A percentile compares a stretch with the other conserved stretches of the same genome.
phyloP scores from a whole-genome alignment of 2,113 vertebrate genomes.

The Sclerurus mexicanus region DNA sequence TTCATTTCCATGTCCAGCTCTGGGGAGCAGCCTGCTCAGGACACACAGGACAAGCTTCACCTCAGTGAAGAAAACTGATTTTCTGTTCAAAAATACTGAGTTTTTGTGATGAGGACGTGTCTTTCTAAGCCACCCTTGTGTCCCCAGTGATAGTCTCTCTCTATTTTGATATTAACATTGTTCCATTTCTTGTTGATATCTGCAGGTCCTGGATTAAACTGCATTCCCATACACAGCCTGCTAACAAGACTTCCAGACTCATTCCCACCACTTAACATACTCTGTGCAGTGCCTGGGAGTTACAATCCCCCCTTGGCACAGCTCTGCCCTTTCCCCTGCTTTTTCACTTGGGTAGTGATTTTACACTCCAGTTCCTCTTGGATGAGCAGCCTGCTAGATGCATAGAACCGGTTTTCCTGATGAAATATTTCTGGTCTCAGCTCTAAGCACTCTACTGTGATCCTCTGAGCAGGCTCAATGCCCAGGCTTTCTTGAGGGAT shows the following conservation, averaged over 20 bases:
- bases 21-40: not conserved
- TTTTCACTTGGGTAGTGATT: slow-evolving; percentile 19
- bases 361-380: slow-evolving; percentile 7
- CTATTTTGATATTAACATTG: not conserved
- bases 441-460: not conserved
- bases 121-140: not conserved
- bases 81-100: not conserved
- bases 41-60: not conserved
- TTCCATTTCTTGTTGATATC: not conserved
- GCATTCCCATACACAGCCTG: not conserved
- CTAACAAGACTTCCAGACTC: not conserved
- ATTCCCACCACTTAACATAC: not conserved
- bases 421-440: not conserved
- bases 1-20: not conserved
- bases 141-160: not conserved
- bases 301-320: not conserved
- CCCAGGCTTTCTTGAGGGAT: not conserved
- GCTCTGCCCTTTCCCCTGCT: not conserved
- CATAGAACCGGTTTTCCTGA: not conserved
- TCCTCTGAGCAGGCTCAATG: not conserved
- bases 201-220: not conserved
- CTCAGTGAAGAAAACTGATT: not conserved
- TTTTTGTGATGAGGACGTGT: not conserved
- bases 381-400: not conserved
- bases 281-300: not conserved